phyloP scores from a whole-genome alignment of 2,797 vertebrate genomes.

The Malurus splendens region DNA sequence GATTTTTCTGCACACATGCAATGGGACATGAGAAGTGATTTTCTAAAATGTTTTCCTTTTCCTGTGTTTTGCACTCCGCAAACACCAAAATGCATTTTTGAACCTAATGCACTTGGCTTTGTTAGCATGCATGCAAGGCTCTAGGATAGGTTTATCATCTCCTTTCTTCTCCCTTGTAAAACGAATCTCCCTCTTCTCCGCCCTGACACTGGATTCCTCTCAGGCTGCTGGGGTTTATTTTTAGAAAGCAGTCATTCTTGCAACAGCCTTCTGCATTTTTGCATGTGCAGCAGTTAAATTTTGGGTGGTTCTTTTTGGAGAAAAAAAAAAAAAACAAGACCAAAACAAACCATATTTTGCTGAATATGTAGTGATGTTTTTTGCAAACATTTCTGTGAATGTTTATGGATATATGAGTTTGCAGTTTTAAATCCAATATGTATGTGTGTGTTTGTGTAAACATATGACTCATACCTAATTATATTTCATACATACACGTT shows the following conservation, averaged over 20 bases:
- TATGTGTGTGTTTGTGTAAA: not conserved
- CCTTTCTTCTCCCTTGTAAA: slow-evolving; percentile 41
- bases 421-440: not conserved
- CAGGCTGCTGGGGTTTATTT: slow-evolving; percentile 66
- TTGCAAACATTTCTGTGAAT: not conserved
- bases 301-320: slow-evolving; percentile 28
- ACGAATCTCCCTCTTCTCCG: slow-evolving; percentile 44
- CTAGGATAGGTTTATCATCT: not conserved
- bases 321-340: not conserved
- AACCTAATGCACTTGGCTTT: slow-evolving; percentile 45
- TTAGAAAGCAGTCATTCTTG: slow-evolving; percentile 65
- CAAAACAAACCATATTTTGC: not conserved
- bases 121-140: slow-evolving; percentile 25
- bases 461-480: slow-evolving; percentile 2
- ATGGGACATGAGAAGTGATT: slow-evolving; percentile 41
- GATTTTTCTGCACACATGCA: slow-evolving; percentile 52
- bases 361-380: not conserved
- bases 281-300: slow-evolving; percentile 65
- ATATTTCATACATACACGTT: not conserved
- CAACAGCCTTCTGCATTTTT: slow-evolving; percentile 65
- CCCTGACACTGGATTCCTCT: slow-evolving; percentile 60
- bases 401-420: not conserved
- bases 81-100: slow-evolving; percentile 35
- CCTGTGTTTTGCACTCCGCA: not conserved
- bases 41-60: slow-evolving; percentile 29